Conservation (phyloP, 2,113 vertebrate species). For the Manacus vitellinus region DNA sequence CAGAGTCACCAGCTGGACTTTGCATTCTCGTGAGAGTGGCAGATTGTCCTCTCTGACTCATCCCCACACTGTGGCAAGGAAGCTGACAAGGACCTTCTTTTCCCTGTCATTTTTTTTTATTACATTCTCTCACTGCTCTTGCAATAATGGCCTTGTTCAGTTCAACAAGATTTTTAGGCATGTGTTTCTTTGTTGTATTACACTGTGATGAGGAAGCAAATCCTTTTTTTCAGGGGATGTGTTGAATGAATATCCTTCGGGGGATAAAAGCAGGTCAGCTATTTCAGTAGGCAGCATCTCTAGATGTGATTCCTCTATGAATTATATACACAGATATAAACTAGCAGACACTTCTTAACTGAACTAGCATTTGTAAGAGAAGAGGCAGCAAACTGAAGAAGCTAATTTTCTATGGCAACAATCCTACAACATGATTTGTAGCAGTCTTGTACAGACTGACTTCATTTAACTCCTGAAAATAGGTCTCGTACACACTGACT, state of each 20-base stretch:
- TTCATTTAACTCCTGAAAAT: neutral
- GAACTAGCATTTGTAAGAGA: neutral
- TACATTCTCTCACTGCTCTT: neutral
- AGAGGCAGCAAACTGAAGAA: neutral
- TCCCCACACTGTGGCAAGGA: neutral
- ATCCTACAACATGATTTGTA: neutral
- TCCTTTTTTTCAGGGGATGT: neutral
- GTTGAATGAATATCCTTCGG: neutral
- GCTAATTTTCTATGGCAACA: neutral
- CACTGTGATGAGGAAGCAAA: neutral
- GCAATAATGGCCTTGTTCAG: neutral
- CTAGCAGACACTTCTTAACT: neutral
- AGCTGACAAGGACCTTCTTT: neutral
- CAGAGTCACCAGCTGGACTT: neutral
- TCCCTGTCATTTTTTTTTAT: neutral
- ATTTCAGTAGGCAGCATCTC: conserved; percentile 29
- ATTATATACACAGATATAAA: conserved; percentile 48
- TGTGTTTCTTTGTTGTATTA: neutral
- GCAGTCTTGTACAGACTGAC: neutral
- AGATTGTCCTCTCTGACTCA: neutral
- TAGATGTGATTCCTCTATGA: conserved; percentile 46
- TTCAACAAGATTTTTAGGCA: neutral
- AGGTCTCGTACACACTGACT: neutral
- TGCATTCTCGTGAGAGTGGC: neutral
- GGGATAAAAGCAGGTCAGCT: conserved; percentile 49